Conservation (phyloP, 2,888 invertebrate species). For the Melieria crassipennis region DNA sequence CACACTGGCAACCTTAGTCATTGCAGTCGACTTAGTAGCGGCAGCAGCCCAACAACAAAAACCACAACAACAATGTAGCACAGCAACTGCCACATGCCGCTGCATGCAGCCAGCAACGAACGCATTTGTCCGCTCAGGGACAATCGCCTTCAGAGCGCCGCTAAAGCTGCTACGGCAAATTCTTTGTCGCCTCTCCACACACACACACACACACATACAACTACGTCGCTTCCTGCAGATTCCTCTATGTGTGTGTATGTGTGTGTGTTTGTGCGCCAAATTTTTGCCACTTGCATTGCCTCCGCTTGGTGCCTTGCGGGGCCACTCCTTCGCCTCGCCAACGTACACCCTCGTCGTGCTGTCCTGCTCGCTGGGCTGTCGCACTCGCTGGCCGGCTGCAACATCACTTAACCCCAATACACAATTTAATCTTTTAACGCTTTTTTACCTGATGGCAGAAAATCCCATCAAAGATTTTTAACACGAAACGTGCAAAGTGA, state of each 20-base stretch:
- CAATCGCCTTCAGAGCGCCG: slow-evolving; percentile 13
- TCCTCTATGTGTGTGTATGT: too few species aligned
- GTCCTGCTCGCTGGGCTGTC: background rate
- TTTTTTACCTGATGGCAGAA: slow-evolving; percentile 31
- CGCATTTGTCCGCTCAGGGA: slow-evolving; percentile 8
- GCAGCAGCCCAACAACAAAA: too few species aligned
- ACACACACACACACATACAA: slow-evolving; percentile 9
- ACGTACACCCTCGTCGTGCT: background rate
- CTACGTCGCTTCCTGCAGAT: too few species aligned
- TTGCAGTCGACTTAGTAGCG: background rate
- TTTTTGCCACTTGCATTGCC: slow-evolving; percentile 14
- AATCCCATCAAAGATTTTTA: slow-evolving; percentile 39
- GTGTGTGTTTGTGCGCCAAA: too few species aligned
- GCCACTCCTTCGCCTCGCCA: background rate
- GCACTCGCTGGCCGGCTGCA: slow-evolving; percentile 13
- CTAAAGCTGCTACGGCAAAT: slow-evolving; percentile 14
- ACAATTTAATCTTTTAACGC: slow-evolving; percentile 48
- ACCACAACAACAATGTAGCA: too few species aligned
- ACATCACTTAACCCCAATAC: slow-evolving; percentile 49
- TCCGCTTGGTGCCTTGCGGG: background rate
- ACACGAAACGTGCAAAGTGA: slow-evolving; percentile 33
- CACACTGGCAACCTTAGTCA: background rate
- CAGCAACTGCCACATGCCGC: too few species aligned
- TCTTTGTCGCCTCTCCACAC: slow-evolving; percentile 4
- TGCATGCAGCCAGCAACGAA: background rate